phyloP scores from a whole-genome alignment of 2,888 invertebrate genomes.

The Reticulitermes lucifugus region DNA sequence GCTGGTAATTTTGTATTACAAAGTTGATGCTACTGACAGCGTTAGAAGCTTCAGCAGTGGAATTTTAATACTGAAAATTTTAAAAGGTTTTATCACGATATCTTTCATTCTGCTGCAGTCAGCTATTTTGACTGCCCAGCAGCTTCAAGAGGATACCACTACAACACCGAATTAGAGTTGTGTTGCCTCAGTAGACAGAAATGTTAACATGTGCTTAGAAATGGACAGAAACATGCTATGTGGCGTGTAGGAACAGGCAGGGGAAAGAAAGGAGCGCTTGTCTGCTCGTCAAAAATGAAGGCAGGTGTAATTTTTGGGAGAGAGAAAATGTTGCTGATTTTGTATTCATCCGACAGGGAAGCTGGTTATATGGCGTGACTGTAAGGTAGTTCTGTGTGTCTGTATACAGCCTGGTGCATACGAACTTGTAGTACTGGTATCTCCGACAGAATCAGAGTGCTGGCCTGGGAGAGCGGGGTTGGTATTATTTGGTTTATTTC shows the following conservation, averaged over 20 bases:
- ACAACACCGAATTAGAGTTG: background rate
- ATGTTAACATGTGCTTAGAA: background rate
- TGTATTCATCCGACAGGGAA: constrained; percentile 6
- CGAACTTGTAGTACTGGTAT: background rate
- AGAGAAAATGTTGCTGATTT: constrained; percentile 10
- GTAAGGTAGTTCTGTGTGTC: background rate
- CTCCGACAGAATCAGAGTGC: background rate
- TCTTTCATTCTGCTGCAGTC: no score
- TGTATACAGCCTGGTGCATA: background rate
- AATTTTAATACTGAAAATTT: no score
- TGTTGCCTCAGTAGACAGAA: background rate
- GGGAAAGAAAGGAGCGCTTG: background rate
- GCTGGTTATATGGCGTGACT: background rate
- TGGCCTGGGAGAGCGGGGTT: no score
- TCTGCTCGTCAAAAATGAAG: constrained; percentile 17
- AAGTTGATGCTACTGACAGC: no score
- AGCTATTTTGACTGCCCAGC: no score
- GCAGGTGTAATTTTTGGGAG: constrained; percentile 9
- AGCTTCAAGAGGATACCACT: no score
- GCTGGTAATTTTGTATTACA: no score
- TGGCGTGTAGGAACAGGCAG: background rate
- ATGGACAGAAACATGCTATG: constrained; percentile 16
- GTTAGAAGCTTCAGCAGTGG: no score
- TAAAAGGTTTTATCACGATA: no score
- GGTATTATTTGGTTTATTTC: no score